A percentile compares a stretch with the other conserved stretches of the same genome.
phyloP scores from a whole-genome alignment of 1,140 invertebrate genomes.

The Sycobia sp. region DNA sequence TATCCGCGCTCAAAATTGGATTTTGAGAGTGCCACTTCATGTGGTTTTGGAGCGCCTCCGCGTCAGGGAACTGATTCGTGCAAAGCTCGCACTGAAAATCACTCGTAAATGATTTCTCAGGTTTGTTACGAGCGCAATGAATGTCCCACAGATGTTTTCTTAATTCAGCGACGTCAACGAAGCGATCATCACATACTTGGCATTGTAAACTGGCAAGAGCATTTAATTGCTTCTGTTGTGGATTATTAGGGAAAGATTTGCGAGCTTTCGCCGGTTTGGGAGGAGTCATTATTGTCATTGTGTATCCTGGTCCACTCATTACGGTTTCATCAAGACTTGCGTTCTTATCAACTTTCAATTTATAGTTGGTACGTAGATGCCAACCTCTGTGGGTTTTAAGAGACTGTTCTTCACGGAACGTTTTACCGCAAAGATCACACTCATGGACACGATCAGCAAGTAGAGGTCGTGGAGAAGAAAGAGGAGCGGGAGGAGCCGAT shows the following conservation, averaged over 20 bases:
- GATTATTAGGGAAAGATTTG: slow-evolving; percentile 50
- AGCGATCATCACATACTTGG: slow-evolving; percentile 56
- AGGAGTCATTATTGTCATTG: background rate
- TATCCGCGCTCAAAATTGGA: slow-evolving; percentile 43
- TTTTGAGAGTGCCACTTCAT: slow-evolving; percentile 61
- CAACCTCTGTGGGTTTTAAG: slow-evolving; percentile 68
- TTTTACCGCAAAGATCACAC: slow-evolving; percentile 68
- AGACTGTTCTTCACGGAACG: slow-evolving; percentile 58
- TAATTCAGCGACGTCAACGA: slow-evolving; percentile 48
- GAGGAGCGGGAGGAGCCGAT: background rate
- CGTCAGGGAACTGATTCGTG: slow-evolving; percentile 65
- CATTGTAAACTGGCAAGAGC: slow-evolving; percentile 44
- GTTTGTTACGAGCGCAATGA: slow-evolving; percentile 53
- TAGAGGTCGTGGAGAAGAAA: background rate
- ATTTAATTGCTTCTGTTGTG: slow-evolving; percentile 8
- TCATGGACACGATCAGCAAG: background rate
- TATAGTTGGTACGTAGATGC: slow-evolving; percentile 64
- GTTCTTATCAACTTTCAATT: slow-evolving; percentile 31
- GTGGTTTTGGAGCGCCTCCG: slow-evolving; percentile 62
- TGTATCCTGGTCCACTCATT: slow-evolving; percentile 17
- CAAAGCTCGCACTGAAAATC: slow-evolving; percentile 67
- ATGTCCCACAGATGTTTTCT: slow-evolving; percentile 57
- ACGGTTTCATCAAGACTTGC: slow-evolving; percentile 23
- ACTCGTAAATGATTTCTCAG: slow-evolving; percentile 50
- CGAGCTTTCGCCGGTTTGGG: slow-evolving; percentile 50